Base-by-base conservation (phyloP, 2,113 vertebrate species). In the Elaphurus davidianus region DNA sequence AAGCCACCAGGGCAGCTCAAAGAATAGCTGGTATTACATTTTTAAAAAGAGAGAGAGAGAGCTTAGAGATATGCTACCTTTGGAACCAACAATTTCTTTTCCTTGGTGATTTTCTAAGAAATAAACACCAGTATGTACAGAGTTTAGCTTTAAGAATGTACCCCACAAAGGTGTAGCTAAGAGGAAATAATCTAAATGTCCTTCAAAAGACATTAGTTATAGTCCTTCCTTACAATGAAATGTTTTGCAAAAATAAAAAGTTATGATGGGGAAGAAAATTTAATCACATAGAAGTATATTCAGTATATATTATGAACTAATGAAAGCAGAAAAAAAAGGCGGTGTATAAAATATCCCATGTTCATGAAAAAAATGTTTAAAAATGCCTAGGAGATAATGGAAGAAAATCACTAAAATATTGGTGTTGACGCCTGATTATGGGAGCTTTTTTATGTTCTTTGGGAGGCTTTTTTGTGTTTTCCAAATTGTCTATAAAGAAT, bases 211-310 rank as follows among this genome's bases (percentile, higher is more conserved):
- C 11, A 52, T 55, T 83, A 84, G 74, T 60, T 85, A 89, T 25
- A 93, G 28, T 55, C 47, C 27, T 91, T 81, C 25, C 47, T 97
- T 91, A 96, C 21, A 64, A 19, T 86, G 21, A 25, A 89, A 47
- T 71, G 27, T 64, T 93, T 64, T 93, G 3, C n/a, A 87, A 93
- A 83, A 76, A 83, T 50, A 17, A 78, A 90, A 96, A 79, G 76
- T 50, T 86, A 33, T 74, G 30, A 59, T 64, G 21, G 28, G 50
- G 71, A 71, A 92, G 33, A 90, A 43, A 91, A 86, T 87, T 67
- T 92, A 78, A 90, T 82, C 25, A 74, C 76, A 88, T 52, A 71
- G 17, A 96, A 95, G 9, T 85, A 47, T 78, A n/a, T 97, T 96
- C 40, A 54, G 19, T 59, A 54, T 59, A 59, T 81, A 71, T 81